Conservation (phyloP, 2,113 vertebrate species). For the Eudorcas thomsonii region DNA sequence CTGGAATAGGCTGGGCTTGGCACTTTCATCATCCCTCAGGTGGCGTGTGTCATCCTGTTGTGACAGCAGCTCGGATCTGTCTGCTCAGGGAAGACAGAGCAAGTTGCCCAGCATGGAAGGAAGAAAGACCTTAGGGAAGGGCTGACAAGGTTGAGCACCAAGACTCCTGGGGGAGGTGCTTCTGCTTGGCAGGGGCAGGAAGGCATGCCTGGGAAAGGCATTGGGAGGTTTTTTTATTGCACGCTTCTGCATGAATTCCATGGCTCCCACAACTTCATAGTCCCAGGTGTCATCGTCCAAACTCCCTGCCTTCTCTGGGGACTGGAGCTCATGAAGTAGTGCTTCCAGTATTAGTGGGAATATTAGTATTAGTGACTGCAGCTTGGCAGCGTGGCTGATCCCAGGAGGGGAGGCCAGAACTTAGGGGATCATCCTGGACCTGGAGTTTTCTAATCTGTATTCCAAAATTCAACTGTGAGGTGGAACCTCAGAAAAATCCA, state of each 20-base stretch:
- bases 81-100: background rate
- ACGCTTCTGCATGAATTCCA: background rate
- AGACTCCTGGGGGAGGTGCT: background rate
- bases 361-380: background rate
- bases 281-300: slow-evolving; percentile 25
- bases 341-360: background rate
- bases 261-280: background rate
- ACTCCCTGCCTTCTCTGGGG: background rate
- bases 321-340: background rate
- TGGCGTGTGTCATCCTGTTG: background rate
- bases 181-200: background rate
- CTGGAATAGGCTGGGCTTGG: background rate
- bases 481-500: background rate
- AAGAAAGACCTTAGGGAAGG: background rate
- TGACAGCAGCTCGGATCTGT: background rate
- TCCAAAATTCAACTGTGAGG: background rate
- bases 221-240: background rate
- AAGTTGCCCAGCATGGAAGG: background rate
- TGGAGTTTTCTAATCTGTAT: background rate
- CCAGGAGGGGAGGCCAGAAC: background rate
- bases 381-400: background rate
- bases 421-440: background rate
- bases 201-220: background rate
- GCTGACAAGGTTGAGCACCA: background rate
- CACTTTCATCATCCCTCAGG: background rate